Base-by-base conservation (phyloP, 2,888 invertebrate genomes). In the Chrysodeixis includens region DNA sequence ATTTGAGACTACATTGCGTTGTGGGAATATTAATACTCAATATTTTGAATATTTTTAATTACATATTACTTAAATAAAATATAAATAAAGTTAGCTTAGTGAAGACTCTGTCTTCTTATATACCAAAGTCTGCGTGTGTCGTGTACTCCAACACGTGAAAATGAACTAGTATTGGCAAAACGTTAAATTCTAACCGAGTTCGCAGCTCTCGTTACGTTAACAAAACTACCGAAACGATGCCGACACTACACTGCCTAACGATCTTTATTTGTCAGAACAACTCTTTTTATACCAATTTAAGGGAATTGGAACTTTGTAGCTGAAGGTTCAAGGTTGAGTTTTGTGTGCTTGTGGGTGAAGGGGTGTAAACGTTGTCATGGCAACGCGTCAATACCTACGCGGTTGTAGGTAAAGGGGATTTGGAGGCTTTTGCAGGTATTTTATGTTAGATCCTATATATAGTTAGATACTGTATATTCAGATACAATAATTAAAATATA, bases 161-260 rank as follows among this genome's bases (percentile, higher is more conserved):
- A 68, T 71, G 12, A 74, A 74, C 62, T 67, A 76, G 76, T 79
- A 78, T 72, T 73, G 62, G 57, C 35, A 63, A 65, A 74, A 56
- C 62, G 40, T 32, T 70, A 71, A 78, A 78, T 69, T 72, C 53
- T 54, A 77, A 87, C 84, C 83, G 71, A 81, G 86, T 86, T 84
- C 81, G 26, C 58, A 69, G 66, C 69, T 64, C 78, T 85, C 80
- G 86, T 88, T 86, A 70, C 69, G 70, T 86, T 40, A 84, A 87
- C 86, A 76, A 82, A 85, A 83, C 81, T 85, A 83, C 83, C 81
- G 73, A 79, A 69, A 76, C 82, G 83, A 81, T 73, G 82, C 81
- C 78, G 85, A 86, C 83, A 83, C 85, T 81, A 79, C 83, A 83
- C 85, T 81, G 78, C 73, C 81, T 87, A 88, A 89, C 88, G 76